Percentiles rank a stretch among this genome's conserved stretches.
These are phyloP conservation scores for Hoplias malabaricus DNA, from an alignment of 2,113 vertebrate genomes.

Conservation along the genomic window DNA sequence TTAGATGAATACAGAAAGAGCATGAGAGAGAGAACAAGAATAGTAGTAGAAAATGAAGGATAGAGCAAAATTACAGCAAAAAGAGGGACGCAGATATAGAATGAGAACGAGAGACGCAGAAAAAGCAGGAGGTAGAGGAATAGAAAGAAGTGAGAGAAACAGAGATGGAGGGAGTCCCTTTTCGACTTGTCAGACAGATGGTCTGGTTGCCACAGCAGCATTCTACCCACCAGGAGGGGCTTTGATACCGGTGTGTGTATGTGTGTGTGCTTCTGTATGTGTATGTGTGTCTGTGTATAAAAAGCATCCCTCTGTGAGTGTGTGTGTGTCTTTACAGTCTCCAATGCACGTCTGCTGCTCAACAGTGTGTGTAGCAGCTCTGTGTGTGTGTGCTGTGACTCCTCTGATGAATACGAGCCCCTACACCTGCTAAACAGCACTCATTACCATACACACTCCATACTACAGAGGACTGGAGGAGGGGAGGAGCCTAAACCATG, in stretches of 20 bases:
- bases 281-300: background rate
- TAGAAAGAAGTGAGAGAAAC: conserved; percentile 1
- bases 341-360: conserved; percentile 27
- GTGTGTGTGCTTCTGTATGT: conserved; percentile 31
- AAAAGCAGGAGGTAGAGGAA: background rate
- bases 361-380: conserved; percentile 26
- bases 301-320: conserved; percentile 12
- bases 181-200: conserved; percentile 46
- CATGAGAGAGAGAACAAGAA: background rate
- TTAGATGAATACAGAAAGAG: background rate
- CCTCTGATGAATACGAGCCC: conserved; percentile 26
- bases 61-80: background rate
- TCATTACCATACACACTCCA: conserved; percentile 33
- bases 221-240: conserved; percentile 49
- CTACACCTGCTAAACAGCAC: conserved; percentile 42
- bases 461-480: background rate
- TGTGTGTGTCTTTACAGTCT: conserved; percentile 27
- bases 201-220: conserved; percentile 47
- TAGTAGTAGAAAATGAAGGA: background rate
- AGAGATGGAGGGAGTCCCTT: conserved; percentile 39
- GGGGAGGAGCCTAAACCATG: background rate
- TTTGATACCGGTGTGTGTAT: conserved; percentile 39
- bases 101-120: background rate
- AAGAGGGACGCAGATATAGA: background rate
- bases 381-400: conserved; percentile 33